Conservation (phyloP, 2,888 invertebrate genomes). For the Drosophila paranaensis region DNA sequence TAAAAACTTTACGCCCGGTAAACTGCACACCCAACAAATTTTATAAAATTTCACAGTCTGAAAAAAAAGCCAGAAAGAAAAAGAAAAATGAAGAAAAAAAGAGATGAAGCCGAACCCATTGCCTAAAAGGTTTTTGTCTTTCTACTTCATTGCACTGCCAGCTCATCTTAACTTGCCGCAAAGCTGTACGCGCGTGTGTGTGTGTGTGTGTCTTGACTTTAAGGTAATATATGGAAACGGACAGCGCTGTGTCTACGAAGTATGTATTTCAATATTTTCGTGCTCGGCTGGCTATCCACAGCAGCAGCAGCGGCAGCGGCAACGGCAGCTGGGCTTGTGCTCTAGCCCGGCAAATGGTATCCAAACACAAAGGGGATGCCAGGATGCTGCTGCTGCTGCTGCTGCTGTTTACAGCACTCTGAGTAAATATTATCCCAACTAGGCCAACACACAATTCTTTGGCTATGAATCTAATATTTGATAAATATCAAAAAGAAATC, state of each 20-base stretch:
- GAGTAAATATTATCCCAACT: neutral
- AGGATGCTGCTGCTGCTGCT: too few species aligned
- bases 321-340: constrained; percentile 10
- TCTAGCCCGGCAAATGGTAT: constrained; percentile 3
- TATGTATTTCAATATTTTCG: constrained; percentile 58
- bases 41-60: constrained; percentile 52
- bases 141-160: constrained; percentile 62
- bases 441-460: neutral
- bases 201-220: constrained; percentile 44
- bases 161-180: constrained; percentile 55
- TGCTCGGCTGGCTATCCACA: constrained; percentile 38
- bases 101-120: constrained; percentile 42
- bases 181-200: neutral
- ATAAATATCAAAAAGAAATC: neutral
- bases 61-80: constrained; percentile 8
- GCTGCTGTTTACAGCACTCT: neutral
- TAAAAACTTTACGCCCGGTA: constrained; percentile 64
- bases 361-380: neutral
- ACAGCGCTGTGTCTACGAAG: constrained; percentile 30
- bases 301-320: constrained; percentile 5
- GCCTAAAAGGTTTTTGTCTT: constrained; percentile 67
- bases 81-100: neutral
- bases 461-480: neutral
- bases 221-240: constrained; percentile 49
- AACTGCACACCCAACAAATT: constrained; percentile 55